Evolutionary conservation across 2,888 invertebrate species (phyloP), one percentile per base, ranked within the genome.

Genomic region (Bruchidius siliquastri): DNA sequence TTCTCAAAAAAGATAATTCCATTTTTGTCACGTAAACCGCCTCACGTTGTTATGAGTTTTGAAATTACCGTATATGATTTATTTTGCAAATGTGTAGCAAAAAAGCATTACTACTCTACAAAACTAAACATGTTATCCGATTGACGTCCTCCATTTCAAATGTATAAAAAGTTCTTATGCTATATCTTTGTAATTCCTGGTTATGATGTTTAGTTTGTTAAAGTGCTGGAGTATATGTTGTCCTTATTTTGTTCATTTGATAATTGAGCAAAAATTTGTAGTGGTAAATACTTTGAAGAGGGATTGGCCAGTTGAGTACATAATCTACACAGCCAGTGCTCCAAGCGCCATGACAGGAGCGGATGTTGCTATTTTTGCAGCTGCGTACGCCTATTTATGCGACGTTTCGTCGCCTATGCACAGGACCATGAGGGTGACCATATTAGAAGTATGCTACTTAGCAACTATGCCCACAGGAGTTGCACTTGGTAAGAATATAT

Each of bases 381-480:
- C 92, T 0, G 92, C 92, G 76, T 94, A 94, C 82, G 89, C 94
- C 0, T 96, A 96, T 83, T 89, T 96, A 71, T 91, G 95, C 0
- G 96, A 96, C 81, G 89, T 95, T 21, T 91, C 95, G 0, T 89
- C 91, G 0, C 79, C 90, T 0, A 86, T 90, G 74, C 90, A 91
- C 79, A 89, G 96, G 74, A 96, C 96, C 0, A 84, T 94, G 21
- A 88, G 96, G 75, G 92, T 96, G 2, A 94, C 95, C 0, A 91
- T 97, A 71, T 85, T 96, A 73, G 96, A 97, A 82, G 90, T 93
- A 0, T 91, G 93, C 80, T 94, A 96, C 82, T 89, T 96, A 79
- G 90, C 92, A 73, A 93, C 96, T 0, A 94, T 95, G 90, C 96
- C 96, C 0, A 89, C 91, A 0, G 96, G 97, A 69, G 91, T 94